Evolutionary conservation across 2,888 invertebrate genomes (phyloP).

Genomic region (Rhabditoides inermis): DNA sequence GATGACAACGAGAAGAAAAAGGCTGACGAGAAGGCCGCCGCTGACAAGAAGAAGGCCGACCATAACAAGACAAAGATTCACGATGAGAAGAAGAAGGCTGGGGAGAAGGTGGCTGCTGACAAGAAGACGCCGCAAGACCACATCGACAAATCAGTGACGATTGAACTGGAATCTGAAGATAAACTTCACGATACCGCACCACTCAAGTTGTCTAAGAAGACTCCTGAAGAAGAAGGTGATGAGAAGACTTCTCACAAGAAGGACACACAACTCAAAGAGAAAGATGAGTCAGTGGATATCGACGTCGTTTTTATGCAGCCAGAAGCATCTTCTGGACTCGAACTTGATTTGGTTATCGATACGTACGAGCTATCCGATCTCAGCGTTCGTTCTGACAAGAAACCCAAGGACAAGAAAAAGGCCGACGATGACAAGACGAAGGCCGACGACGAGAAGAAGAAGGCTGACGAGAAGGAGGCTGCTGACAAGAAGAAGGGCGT

Average conservation of each 20-base stretch:
- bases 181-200: too few species aligned
- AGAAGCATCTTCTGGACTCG: constrained; percentile 6
- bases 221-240: too few species aligned
- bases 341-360: constrained; percentile 5
- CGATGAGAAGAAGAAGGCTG: constrained; percentile 6
- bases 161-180: too few species aligned
- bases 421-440: constrained; percentile 1
- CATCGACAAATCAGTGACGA: too few species aligned
- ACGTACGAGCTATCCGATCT: too few species aligned
- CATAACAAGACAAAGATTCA: constrained; percentile 3
- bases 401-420: background rate
- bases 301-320: background rate
- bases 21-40: constrained; percentile 7
- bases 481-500: background rate
- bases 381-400: background rate
- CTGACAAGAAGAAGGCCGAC: constrained; percentile 4
- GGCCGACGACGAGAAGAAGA: background rate
- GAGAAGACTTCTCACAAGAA: too few species aligned
- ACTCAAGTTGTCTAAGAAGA: too few species aligned
- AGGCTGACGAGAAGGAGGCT: background rate
- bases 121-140: constrained; percentile 2
- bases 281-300: background rate
- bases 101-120: constrained; percentile 4
- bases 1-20: constrained; percentile 9
- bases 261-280: too few species aligned